These are phyloP conservation scores for Osmoderma eremita DNA, from an alignment of 2,888 invertebrate genomes.

Conservation along the genomic window DNA sequence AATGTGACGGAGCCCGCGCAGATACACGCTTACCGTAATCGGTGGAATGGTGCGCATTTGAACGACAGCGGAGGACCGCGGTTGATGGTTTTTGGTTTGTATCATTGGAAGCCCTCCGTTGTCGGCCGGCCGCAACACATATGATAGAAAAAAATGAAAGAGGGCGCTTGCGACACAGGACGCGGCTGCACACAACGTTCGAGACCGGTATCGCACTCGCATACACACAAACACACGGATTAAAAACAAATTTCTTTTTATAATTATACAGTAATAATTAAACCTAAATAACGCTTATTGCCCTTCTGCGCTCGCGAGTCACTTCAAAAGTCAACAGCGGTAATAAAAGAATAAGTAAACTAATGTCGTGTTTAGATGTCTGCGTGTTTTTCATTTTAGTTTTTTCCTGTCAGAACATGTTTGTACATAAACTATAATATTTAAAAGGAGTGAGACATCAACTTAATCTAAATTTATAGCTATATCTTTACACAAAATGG, in stretches of 20 bases:
- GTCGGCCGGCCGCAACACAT: conserved; percentile 42
- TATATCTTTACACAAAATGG: conserved; percentile 65
- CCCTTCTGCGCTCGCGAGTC: conserved; percentile 45
- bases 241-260: conserved; percentile 41
- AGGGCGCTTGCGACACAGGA: conserved; percentile 42
- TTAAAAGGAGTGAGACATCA: conserved; percentile 59
- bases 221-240: conserved; percentile 43
- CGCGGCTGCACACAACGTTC: conserved; percentile 38
- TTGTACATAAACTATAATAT: conserved; percentile 48
- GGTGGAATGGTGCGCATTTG: conserved; percentile 52
- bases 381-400: conserved; percentile 41
- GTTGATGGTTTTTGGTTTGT: conserved; percentile 47
- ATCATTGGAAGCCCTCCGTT: conserved; percentile 41
- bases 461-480: conserved; percentile 65
- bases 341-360: conserved; percentile 42
- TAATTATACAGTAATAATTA: conserved; percentile 44
- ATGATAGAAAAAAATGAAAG: conserved; percentile 31
- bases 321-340: conserved; percentile 42
- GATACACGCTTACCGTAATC: conserved; percentile 39
- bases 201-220: conserved; percentile 42
- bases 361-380: conserved; percentile 42
- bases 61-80: conserved; percentile 58
- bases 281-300: conserved; percentile 43
- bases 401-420: conserved; percentile 39
- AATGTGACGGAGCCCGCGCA: conserved; percentile 44